Conservation (phyloP, 2,797 vertebrate genomes). For the Acanthurus tractus region DNA sequence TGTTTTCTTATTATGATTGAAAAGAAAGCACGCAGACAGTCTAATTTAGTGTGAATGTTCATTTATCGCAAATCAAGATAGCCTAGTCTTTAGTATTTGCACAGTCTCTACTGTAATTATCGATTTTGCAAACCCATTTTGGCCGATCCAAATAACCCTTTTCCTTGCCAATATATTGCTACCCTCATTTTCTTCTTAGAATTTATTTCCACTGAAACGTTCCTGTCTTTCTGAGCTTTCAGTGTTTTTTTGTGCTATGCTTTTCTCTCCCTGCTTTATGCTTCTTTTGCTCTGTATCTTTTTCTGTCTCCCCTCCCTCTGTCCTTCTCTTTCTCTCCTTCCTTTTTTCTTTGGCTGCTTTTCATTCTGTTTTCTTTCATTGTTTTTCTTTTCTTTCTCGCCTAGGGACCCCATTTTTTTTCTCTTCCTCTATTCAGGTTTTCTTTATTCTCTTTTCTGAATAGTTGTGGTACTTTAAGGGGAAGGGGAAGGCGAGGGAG, state of each 20-base stretch:
- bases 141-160: constrained; percentile 47
- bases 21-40: constrained; percentile 23
- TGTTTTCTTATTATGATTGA: constrained; percentile 26
- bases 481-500: constrained; percentile 81
- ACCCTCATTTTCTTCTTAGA: constrained; percentile 65
- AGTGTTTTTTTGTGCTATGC: constrained; percentile 57
- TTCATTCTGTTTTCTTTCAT: constrained; percentile 87
- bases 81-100: constrained; percentile 43
- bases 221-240: constrained; percentile 73
- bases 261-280: constrained; percentile 73
- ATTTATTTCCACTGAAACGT: constrained; percentile 77
- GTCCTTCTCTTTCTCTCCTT: constrained; percentile 74
- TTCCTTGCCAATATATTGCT: constrained; percentile 54
- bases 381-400: constrained; percentile 87
- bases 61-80: constrained; percentile 48
- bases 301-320: constrained; percentile 78
- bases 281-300: constrained; percentile 78
- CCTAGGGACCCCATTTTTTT: constrained; percentile 84
- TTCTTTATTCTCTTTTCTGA: constrained; percentile 88
- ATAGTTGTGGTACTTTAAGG: constrained; percentile 89
- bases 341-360: constrained; percentile 82
- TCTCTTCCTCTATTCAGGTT: constrained; percentile 88
- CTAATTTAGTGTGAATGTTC: constrained; percentile 43
- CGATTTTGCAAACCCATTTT: constrained; percentile 51
- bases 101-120: constrained; percentile 48